Percentiles rank a stretch among this genome's conserved stretches.
Evolutionary conservation across 2,797 vertebrate species (phyloP).

Genomic region (Hypotaenidia philippensis): DNA sequence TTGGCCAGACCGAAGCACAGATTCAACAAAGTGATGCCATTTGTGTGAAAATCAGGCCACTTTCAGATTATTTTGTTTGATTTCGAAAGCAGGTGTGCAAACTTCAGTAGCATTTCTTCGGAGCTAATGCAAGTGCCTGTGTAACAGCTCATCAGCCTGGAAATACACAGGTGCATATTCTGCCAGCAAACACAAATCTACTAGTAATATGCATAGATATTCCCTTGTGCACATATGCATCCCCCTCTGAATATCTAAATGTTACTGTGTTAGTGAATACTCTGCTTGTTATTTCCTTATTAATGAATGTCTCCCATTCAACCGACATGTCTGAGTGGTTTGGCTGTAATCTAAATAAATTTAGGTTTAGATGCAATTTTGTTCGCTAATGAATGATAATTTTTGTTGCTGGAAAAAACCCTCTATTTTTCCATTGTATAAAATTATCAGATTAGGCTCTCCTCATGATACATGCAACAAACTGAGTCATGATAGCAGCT

Average conservation of each 20-base stretch:
- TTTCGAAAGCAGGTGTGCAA: slow-evolving; percentile 11
- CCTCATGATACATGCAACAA: neutral
- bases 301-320: slow-evolving; percentile 23
- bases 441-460: slow-evolving; percentile 4
- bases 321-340: neutral
- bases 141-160: slow-evolving; percentile 2
- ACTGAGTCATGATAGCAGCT: neutral
- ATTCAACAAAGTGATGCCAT: neutral
- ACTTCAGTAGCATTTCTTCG: neutral
- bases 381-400: slow-evolving; percentile 12
- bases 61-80: neutral
- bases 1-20: neutral
- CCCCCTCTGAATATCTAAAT: neutral
- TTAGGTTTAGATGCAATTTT: neutral
- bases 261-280: neutral
- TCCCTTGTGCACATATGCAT: neutral
- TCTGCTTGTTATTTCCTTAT: slow-evolving; percentile 48
- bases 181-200: neutral
- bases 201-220: neutral
- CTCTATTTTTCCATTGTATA: neutral
- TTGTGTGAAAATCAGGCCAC: neutral
- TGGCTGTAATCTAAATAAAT: slow-evolving; percentile 44
- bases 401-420: neutral
- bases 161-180: slow-evolving; percentile 25
- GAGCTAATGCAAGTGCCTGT: neutral